Evolutionary conservation across 2,797 vertebrate species (phyloP).

Genomic region (Bufotes viridis): DNA sequence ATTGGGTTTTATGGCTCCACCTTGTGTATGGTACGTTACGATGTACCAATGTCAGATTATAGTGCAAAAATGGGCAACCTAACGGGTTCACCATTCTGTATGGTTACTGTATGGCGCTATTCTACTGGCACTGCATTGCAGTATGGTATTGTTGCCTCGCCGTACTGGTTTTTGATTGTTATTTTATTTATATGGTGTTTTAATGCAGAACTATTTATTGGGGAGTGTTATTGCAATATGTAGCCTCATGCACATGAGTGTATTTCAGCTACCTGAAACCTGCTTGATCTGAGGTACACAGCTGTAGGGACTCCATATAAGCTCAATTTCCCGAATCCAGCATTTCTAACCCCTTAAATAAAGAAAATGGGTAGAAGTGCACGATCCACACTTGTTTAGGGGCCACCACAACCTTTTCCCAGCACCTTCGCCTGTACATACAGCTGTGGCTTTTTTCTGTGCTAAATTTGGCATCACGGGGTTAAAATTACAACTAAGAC

Average conservation of each 20-base stretch:
- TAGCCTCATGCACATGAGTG: no score
- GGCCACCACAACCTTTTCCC: no score
- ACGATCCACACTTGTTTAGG: no score
- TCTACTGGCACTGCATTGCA: background rate
- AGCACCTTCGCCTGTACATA: background rate
- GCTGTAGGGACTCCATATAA: no score
- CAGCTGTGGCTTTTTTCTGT: background rate
- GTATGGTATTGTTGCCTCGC: background rate
- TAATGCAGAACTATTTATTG: background rate
- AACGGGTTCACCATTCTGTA: background rate
- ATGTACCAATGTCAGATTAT: background rate
- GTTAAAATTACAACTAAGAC: background rate
- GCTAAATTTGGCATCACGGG: background rate
- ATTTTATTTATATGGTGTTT: background rate
- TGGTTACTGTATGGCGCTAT: background rate
- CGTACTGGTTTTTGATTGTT: background rate
- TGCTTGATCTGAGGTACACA: no score
- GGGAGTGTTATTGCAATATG: background rate
- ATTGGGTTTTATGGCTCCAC: background rate
- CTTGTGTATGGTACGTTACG: no score
- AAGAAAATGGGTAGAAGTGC: no score
- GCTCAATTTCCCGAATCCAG: no score
- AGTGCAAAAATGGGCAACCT: background rate
- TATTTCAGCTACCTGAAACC: no score
- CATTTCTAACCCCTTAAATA: no score